Evolutionary conservation across 2,113 vertebrate genomes (phyloP).

Genomic region (Jaculus jaculus): DNA sequence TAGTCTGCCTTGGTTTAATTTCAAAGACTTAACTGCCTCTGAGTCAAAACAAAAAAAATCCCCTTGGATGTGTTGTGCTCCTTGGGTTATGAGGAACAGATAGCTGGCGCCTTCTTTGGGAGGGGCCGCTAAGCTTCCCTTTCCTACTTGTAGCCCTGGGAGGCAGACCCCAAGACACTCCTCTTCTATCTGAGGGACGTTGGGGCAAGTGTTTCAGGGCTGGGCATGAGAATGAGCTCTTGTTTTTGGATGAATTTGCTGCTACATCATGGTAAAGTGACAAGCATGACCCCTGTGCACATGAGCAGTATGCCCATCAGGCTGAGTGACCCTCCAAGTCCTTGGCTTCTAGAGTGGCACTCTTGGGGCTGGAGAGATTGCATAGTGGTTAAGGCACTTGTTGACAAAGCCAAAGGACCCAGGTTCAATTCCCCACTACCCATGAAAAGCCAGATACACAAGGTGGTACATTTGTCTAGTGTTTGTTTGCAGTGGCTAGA

Average conservation of each 20-base stretch:
- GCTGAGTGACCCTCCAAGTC: neutral
- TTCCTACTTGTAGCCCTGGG: neutral
- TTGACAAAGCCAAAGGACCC: too few species aligned
- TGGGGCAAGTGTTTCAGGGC: neutral
- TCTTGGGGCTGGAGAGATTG: neutral
- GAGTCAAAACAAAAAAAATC: slow-evolving; percentile 74
- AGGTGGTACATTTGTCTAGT: too few species aligned
- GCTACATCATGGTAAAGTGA: neutral
- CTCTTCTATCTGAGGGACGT: rapidly evolving
- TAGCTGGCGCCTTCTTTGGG: neutral
- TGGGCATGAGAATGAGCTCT: neutral
- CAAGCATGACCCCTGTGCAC: neutral
- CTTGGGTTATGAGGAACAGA: neutral
- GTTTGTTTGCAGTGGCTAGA: too few species aligned
- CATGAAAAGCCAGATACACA: too few species aligned
- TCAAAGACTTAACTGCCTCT: slow-evolving; percentile 33
- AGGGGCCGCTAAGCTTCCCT: neutral
- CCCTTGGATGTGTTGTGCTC: neutral
- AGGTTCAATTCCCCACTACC: too few species aligned
- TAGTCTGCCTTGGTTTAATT: neutral
- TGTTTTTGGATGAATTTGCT: too few species aligned
- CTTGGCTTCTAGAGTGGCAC: neutral
- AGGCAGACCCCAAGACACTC: neutral
- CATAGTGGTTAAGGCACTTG: too few species aligned
- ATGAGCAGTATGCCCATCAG: rapidly evolving